These are phyloP conservation scores for Heliconius cydno DNA, from an alignment of 2,888 invertebrate species.

Conservation along the genomic window DNA sequence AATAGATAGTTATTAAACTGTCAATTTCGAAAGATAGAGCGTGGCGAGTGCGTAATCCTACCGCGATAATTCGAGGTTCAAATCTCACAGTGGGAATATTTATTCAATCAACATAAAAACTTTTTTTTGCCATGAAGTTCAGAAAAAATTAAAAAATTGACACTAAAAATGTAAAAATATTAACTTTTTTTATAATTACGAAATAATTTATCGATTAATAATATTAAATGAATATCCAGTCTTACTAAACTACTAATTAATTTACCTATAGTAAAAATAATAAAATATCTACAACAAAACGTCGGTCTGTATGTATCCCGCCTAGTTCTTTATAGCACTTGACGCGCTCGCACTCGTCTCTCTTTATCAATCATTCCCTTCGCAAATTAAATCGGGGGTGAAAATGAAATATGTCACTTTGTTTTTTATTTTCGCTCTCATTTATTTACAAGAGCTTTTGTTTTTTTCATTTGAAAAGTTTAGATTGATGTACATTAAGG, in stretches of 20 bases:
- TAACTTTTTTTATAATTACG: too few relatives aligned
- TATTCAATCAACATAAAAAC: background rate
- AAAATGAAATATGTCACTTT: slow-evolving; percentile 63
- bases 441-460: slow-evolving; percentile 45
- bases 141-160: too few relatives aligned
- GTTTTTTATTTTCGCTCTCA: slow-evolving; percentile 49
- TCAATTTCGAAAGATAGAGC: background rate
- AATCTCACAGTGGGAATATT: background rate
- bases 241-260: background rate
- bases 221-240: background rate
- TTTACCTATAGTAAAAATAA: background rate
- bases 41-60: background rate
- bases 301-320: slow-evolving; percentile 49
- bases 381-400: slow-evolving; percentile 68
- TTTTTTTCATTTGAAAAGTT: slow-evolving; percentile 40
- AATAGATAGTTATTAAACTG: background rate
- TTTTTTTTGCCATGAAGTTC: too few relatives aligned
- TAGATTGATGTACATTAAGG: slow-evolving; percentile 7
- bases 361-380: slow-evolving; percentile 68
- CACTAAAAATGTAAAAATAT: too few relatives aligned
- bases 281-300: background rate
- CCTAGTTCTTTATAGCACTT: slow-evolving; percentile 52
- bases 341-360: slow-evolving; percentile 51
- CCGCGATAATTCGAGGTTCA: background rate
- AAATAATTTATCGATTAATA: too few relatives aligned